Conservation (phyloP, 1,140 invertebrate genomes). For the Ceratosolen fusciceps region DNA sequence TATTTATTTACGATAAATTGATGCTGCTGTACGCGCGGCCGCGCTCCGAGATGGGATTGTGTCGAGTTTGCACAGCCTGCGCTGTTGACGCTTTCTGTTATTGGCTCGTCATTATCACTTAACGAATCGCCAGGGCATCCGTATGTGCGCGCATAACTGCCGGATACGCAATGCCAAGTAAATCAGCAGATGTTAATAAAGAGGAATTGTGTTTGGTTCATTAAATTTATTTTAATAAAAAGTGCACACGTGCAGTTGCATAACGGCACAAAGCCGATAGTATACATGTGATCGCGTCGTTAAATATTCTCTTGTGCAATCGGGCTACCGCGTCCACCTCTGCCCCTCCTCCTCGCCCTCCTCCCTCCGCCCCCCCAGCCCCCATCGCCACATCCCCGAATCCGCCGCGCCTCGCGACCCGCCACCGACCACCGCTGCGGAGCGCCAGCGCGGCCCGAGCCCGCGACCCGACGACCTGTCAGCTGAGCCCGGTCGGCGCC, state of each 20-base stretch:
- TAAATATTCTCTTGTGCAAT: slow-evolving; percentile 47
- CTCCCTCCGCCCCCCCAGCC: not conserved
- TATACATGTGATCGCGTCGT: slow-evolving; percentile 19
- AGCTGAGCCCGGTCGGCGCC: no score
- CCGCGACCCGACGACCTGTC: no score
- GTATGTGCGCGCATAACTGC: slow-evolving; percentile 24
- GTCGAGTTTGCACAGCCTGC: slow-evolving; percentile 63
- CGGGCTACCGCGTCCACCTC: not conserved
- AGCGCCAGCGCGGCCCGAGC: no score
- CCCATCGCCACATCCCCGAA: not conserved
- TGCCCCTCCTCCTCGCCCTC: no score
- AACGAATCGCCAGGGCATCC: slow-evolving; percentile 62
- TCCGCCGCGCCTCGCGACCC: no score
- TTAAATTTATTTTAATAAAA: slow-evolving; percentile 52
- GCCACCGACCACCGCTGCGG: no score
- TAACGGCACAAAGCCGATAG: slow-evolving; percentile 42
- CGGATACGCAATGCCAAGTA: slow-evolving; percentile 36
- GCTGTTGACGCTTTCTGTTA: slow-evolving; percentile 66
- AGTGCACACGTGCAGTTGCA: slow-evolving; percentile 44
- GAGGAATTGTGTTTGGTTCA: slow-evolving; percentile 48
- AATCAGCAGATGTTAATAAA: slow-evolving; percentile 50
- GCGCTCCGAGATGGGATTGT: slow-evolving; percentile 62
- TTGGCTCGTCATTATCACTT: slow-evolving; percentile 68
- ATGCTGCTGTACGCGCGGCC: slow-evolving; percentile 59
- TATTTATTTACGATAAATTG: slow-evolving; percentile 69